A percentile compares a stretch with the other conserved stretches of the same genome.
phyloP scores from a whole-genome alignment of 1,140 invertebrate species.

The Hycleus cichorii region DNA sequence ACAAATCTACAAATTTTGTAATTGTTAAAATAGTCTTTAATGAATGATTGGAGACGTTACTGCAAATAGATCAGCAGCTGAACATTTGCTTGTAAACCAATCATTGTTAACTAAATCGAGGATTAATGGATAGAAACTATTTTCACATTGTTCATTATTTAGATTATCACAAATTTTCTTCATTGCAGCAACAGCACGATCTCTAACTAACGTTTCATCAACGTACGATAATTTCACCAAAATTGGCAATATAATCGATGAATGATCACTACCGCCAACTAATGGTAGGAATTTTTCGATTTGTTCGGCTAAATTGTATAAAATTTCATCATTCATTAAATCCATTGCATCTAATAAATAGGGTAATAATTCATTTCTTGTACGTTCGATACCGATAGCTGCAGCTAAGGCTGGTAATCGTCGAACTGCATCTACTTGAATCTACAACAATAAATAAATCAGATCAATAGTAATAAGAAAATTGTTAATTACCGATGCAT shows the following conservation, averaged over 20 bases:
- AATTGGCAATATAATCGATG: slow-evolving; percentile 25
- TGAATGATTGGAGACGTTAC: slow-evolving; percentile 14
- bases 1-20: slow-evolving; percentile 23
- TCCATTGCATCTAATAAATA: slow-evolving; percentile 22
- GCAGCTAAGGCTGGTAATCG: slow-evolving; percentile 26
- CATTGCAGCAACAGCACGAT: slow-evolving; percentile 26
- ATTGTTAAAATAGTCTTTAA: background rate
- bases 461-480: background rate
- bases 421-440: slow-evolving; percentile 27
- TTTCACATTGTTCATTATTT: slow-evolving; percentile 21
- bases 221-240: slow-evolving; percentile 24
- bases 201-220: slow-evolving; percentile 30
- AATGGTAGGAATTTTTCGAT: slow-evolving; percentile 29
- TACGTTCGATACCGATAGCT: slow-evolving; percentile 24
- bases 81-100: slow-evolving; percentile 36
- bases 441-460: slow-evolving; percentile 15
- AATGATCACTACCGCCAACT: slow-evolving; percentile 31
- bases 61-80: slow-evolving; percentile 25
- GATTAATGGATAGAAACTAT: slow-evolving; percentile 18
- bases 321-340: slow-evolving; percentile 28
- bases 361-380: slow-evolving; percentile 28
- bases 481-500: slow-evolving; percentile 16
- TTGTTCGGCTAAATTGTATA: slow-evolving; percentile 27
- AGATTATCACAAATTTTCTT: slow-evolving; percentile 20
- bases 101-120: slow-evolving; percentile 22